phyloP scores from a whole-genome alignment of 2,113 vertebrate species.

The Bagarius yarrelli region DNA sequence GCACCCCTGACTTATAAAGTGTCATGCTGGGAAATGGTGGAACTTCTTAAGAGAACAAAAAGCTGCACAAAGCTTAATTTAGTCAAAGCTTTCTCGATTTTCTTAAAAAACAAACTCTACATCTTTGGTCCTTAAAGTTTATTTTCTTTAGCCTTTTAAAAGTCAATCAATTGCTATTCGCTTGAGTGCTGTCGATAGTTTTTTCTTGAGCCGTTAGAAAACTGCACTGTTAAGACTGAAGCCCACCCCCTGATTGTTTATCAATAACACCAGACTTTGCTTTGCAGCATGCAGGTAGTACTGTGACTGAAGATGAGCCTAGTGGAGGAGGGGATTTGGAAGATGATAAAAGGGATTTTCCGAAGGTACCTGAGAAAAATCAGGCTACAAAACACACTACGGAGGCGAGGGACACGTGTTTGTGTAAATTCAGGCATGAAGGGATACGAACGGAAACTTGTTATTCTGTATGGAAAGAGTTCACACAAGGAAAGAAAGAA shows the following conservation, averaged over 20 bases:
- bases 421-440: conserved; percentile 33
- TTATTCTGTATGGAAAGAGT: no score
- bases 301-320: not conserved
- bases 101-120: no score
- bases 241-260: not conserved
- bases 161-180: not conserved
- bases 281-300: conserved; percentile 38
- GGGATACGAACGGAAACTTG: conserved; percentile 37
- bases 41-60: no score
- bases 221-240: not conserved
- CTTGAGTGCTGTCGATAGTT: not conserved
- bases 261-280: conserved; percentile 11
- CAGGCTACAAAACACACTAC: conserved; percentile 1
- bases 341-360: not conserved
- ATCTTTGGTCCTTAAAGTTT: no score
- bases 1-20: no score
- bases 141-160: not conserved
- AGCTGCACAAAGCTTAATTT: no score
- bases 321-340: conserved; percentile 16
- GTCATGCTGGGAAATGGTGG: no score
- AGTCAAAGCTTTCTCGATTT: no score
- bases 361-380: not conserved
- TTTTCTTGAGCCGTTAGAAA: not conserved
- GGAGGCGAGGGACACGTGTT: conserved; percentile 16
- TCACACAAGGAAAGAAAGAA: no score